A percentile compares a stretch with the other conserved stretches of the same genome.
phyloP scores from a whole-genome alignment of 2,888 invertebrate species.

The Nowickia ferox region DNA sequence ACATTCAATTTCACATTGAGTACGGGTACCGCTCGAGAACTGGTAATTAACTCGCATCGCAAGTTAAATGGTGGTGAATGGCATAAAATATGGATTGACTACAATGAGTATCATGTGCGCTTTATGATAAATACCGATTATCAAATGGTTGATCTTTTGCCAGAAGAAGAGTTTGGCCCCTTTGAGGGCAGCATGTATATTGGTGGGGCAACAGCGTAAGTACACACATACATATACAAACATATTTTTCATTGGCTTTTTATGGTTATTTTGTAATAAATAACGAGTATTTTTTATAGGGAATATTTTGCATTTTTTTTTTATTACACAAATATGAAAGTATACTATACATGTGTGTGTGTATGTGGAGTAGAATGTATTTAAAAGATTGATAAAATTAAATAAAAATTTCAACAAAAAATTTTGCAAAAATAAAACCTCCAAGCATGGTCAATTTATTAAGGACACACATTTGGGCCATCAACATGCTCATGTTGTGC shows the following conservation, averaged over 20 bases:
- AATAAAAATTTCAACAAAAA: not conserved
- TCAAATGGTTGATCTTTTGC: slow-evolving; percentile 92
- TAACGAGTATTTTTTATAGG: slow-evolving; percentile 4
- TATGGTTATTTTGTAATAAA: slow-evolving; percentile 19
- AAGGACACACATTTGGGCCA: slow-evolving; percentile 39
- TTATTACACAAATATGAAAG: not conserved
- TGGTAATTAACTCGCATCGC: slow-evolving; percentile 91
- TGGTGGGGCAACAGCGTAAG: slow-evolving; percentile 95
- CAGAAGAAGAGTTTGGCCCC: slow-evolving; percentile 95
- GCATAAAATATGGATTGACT: slow-evolving; percentile 98
- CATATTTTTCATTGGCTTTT: not conserved
- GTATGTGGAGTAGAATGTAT: slow-evolving; percentile 11
- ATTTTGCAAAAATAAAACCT: not conserved
- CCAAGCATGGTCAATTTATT: slow-evolving; percentile 41
- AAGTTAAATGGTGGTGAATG: slow-evolving; percentile 96
- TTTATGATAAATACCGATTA: slow-evolving; percentile 96
- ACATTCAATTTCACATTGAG: slow-evolving; percentile 95
- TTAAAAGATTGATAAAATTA: slow-evolving; percentile 24
- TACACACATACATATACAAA: slow-evolving; percentile 74
- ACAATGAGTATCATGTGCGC: slow-evolving; percentile 95
- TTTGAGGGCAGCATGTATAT: slow-evolving; percentile 97
- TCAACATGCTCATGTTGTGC: slow-evolving; percentile 22
- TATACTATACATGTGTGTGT: not conserved
- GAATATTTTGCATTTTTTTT: not conserved
- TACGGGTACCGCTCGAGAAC: slow-evolving; percentile 91